phyloP scores from a whole-genome alignment of 2,797 vertebrate genomes.

The Merluccius polli region DNA sequence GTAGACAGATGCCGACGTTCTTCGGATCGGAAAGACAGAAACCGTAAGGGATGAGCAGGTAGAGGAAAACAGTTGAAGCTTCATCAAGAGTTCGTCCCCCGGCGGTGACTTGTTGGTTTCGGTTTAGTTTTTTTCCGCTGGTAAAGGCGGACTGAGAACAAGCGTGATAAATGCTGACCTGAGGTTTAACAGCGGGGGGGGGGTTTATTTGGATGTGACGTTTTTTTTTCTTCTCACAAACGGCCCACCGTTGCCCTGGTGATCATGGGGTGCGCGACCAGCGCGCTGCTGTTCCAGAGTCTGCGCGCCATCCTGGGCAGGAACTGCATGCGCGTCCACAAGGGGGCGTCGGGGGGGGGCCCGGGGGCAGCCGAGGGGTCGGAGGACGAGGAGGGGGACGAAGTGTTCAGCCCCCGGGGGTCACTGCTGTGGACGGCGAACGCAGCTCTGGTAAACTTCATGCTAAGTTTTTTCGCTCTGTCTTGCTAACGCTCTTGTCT shows the following conservation, averaged over 20 bases:
- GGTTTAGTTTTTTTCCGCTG: neutral
- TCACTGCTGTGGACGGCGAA: conserved; percentile 78
- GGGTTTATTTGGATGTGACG: neutral
- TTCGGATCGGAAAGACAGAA: neutral
- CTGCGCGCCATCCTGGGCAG: conserved; percentile 86
- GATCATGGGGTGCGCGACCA: conserved; percentile 92
- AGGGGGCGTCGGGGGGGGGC: conserved; percentile 77
- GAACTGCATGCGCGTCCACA: conserved; percentile 89
- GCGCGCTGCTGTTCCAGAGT: conserved; percentile 86
- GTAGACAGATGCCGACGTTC: neutral
- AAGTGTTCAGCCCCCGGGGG: conserved; percentile 73
- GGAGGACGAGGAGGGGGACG: conserved; percentile 71
- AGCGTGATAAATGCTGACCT: neutral
- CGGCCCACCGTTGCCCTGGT: conserved; percentile 10
- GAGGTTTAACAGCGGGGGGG: neutral
- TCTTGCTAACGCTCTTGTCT: too few relatives aligned
- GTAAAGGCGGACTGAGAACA: neutral
- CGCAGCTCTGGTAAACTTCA: conserved; percentile 73
- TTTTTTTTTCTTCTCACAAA: neutral
- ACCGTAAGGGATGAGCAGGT: neutral
- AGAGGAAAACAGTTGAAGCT: neutral
- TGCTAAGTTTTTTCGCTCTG: too few relatives aligned
- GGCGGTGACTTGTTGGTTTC: neutral
- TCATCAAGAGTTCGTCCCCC: neutral
- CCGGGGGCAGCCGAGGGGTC: conserved; percentile 80